Evolutionary conservation across 2,888 invertebrate genomes (phyloP), one percentile per base, ranked within the genome.

Genomic region (Chrysolina americana): DNA sequence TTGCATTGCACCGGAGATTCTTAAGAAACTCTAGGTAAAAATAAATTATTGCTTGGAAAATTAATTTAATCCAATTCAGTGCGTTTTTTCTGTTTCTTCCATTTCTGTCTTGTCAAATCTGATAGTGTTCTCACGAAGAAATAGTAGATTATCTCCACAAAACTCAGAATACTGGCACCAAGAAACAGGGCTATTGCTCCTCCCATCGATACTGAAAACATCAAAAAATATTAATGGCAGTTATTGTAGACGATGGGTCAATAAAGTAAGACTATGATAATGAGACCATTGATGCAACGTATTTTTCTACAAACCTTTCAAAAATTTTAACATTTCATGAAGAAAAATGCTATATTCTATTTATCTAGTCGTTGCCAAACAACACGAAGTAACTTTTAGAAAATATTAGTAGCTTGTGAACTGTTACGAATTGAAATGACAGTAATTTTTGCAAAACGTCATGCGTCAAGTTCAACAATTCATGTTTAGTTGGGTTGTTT

Each of bases 151-250:
- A 92, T 84, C 83, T 92, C 92, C 2, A 92, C 89, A 77, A 90
- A 87, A 82, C 91, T 92, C 50, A 92, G 85, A 73, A 92, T 88
- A 81, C 92, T 92, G 28, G 91, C 92, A 2, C 92, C 92, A 75
- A 91, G 87, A 80, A 92, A 92, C 0, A 92, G 86, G 0, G 91
- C 91, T 47, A 91, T 84, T 19, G 91, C 90, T 23, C 92, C 91
- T 41, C 92, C 92, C 83, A 92, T 89, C 8, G 91, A 89, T 11
- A 92, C 92, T 92, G 86, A 80, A 89, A 82, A 21, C 5, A 53
- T 19, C 9, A 17, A n/a, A 50, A n/a, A 50, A 53, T 53, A 21
- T 53, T 1, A 53, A 53, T 21, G 9, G 9, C 2, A 2, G 2
- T 44, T 44, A 28, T 5, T 28, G 5, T 28, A 28, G 28, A 28